phyloP scores from a whole-genome alignment of 2,888 invertebrate species.

The Parnassius mnemosyne region DNA sequence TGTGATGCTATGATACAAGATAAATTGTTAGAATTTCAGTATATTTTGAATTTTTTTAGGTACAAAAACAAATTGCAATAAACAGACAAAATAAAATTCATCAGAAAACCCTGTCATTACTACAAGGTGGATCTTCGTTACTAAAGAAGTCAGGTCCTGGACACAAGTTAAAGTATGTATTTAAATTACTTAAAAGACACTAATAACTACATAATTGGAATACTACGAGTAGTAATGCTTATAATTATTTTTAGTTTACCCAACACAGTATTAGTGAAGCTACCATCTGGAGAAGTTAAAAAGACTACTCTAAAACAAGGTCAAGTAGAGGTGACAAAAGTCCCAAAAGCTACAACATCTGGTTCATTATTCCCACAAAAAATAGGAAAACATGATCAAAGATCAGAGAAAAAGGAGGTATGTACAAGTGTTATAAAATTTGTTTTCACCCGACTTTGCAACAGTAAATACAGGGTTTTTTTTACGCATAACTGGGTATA shows the following conservation, averaged over 20 bases:
- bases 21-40: background rate
- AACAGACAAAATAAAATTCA: conserved; percentile 87
- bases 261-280: conserved; percentile 71
- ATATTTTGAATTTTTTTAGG: conserved; percentile 49
- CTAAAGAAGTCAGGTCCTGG: conserved; percentile 66
- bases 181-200: conserved; percentile 1
- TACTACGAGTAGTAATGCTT: background rate
- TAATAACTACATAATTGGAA: too few relatives aligned
- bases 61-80: conserved; percentile 88
- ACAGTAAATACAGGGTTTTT: too few relatives aligned
- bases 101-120: conserved; percentile 84
- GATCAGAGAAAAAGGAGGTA: conserved; percentile 66
- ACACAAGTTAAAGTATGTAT: conserved; percentile 69
- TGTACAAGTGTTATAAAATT: background rate
- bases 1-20: too few relatives aligned
- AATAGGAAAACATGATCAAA: conserved; percentile 52
- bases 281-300: conserved; percentile 70
- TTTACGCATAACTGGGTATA: too few relatives aligned
- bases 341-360: conserved; percentile 63
- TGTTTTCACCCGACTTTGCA: too few relatives aligned
- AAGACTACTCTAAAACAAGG: conserved; percentile 63
- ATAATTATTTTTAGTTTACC: conserved; percentile 56
- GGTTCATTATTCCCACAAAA: conserved; percentile 46
- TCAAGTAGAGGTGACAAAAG: conserved; percentile 66
- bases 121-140: conserved; percentile 84